A percentile compares a stretch with the other conserved stretches of the same genome.
Evolutionary conservation across 2,113 vertebrate genomes (phyloP).

Genomic region (Regulus satrapa): DNA sequence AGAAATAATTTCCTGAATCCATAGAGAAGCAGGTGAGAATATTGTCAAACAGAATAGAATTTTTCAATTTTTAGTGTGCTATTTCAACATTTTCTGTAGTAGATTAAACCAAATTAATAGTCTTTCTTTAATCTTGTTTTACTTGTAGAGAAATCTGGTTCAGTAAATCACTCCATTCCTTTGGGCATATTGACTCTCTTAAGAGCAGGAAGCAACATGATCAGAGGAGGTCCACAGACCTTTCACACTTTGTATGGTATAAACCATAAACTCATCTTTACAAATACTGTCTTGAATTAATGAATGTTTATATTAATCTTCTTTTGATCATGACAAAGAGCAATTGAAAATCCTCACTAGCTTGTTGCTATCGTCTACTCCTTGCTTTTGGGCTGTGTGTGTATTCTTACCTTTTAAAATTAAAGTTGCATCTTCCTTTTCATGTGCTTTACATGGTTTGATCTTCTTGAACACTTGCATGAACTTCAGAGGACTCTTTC

Average conservation of each 20-base stretch:
- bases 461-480: neutral
- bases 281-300: neutral
- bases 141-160: neutral
- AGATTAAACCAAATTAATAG: neutral
- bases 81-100: neutral
- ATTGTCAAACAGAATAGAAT: neutral
- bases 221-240: neutral
- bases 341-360: neutral
- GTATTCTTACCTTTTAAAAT: neutral
- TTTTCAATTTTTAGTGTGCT: neutral
- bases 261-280: neutral
- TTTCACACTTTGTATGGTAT: neutral
- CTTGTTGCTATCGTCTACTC: neutral
- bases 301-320: neutral
- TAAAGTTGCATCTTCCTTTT: neutral
- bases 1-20: neutral
- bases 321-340: neutral
- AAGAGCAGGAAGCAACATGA: neutral
- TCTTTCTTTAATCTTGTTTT: neutral
- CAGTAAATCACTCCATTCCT: neutral
- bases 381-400: neutral
- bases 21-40: neutral
- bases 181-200: neutral
- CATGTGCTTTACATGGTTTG: neutral
- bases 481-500: neutral